Base-by-base conservation (phyloP, 2,797 vertebrate genomes). In the Apodemus agrarius region DNA sequence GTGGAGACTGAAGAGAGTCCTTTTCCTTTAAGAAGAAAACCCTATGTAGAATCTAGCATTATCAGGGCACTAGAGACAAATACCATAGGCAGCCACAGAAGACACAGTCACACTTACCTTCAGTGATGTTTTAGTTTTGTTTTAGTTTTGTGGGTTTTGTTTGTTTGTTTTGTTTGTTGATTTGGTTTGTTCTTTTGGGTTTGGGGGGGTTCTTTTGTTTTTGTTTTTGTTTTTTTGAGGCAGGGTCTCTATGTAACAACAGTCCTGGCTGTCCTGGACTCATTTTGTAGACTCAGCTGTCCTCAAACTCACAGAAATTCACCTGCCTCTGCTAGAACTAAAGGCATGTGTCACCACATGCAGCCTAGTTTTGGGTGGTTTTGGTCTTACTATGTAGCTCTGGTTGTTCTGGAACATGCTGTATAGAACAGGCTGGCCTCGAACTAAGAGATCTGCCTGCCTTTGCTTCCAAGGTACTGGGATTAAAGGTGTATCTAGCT, bases 1-100 rank as follows among this genome's bases (percentile, higher is more conserved):
- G 76, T 37, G 80, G 19, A 78, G 43, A 49, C 29, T 49, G 37
- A 19, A 49, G 9, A 52, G 49, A 43, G 34, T 52, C n/a, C 29
- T 74, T 92, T 81, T 92, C 61, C 74, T 59, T 95, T 78, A 78
- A 24, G 26, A 82, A 86, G 63, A 89, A 91, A 92, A 80, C 37
- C 6, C 14, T 72, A 14, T 26, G 13, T 13, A 6, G 54, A 43
- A 22, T 34, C 29, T 14, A 46, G 24, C 37, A 29, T 17, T 14
- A 26, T 75, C 57, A 29, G 31, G 26, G 11, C n/a, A 19, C 43
- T 40, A 59, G 46, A 5, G 72, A 16, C 61, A n/a, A 16, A 89
- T 43, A n/a, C 52, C 24, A 80, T 74, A 75, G 54, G 29, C 29
- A 78, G 31, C 8, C 34, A 8, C 2, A 29, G 52, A 46, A 49